Evolutionary conservation across 2,888 invertebrate species (phyloP), one percentile per base, ranked within the genome.

Genomic region (Invenusta paracnida): DNA sequence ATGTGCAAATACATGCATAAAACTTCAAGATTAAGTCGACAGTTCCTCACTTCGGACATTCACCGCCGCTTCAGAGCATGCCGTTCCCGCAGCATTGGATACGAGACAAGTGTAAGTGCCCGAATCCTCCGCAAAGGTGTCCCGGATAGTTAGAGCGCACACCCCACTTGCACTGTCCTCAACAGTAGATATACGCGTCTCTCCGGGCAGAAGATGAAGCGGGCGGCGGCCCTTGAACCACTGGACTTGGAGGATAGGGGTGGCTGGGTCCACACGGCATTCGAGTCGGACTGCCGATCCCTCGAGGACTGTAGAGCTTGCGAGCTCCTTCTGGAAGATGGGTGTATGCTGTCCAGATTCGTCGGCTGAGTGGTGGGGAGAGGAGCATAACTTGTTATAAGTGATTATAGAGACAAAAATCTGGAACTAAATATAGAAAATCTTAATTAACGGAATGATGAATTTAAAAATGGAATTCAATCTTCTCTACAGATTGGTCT

Each of bases 51-150:
- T 48, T 48, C 48, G 5, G 17, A 48, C 48, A 48, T 48, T 48
- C 11, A 48, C 48, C 48, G 48, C 17, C 48, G 48, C 48, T 17
- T 48, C 48, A 11, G 48, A 48, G 17, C 11, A 48, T 17, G 48
- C 5, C 5, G 48, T 48, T 11, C 48, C 48, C 17, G 48, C 79
- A 11, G 23, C 79, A 79, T 79, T 79, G 23, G 79, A 27, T 11
- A 28, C 79, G 25, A 79, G 23, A 79, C 79, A 79, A 5, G 79
- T 79, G 79, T 79, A 79, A n/a, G 25, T 79, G 5, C 79, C 79
- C 13, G 27, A 27, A 28, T 79, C 79, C 23, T 79, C 79, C 5
- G 25, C 79, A 79, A 27, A 2, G 5, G 23, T 25, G 13, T 79
- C 25, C 27, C 23, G 5, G 5, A 23, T 79, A 2, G 79, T 28